Conservation (phyloP, 2,797 vertebrate species). For the Babyrousa celebensis region DNA sequence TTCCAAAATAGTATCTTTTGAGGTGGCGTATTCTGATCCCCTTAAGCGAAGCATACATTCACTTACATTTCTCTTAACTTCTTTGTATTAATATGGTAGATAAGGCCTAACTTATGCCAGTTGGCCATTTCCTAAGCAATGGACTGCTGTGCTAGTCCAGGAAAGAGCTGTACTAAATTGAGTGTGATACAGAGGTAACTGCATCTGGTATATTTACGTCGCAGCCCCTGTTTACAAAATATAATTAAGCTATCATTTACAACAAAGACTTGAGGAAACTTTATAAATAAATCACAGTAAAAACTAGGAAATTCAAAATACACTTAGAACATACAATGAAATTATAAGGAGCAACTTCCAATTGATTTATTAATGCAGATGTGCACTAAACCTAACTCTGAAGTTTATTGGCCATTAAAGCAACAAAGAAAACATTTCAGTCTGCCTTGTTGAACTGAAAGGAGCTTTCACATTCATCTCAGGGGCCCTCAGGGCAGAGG, state of each 20-base stretch:
- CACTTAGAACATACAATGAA: background rate
- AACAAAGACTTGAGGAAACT: conserved; percentile 11
- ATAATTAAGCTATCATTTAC: conserved; percentile 36
- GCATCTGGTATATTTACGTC: background rate
- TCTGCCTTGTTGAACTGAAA: background rate
- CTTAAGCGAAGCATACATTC: background rate
- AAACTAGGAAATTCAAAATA: background rate
- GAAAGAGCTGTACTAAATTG: background rate
- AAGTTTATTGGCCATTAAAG: conserved; percentile 8
- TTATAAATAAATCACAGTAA: conserved; percentile 13
- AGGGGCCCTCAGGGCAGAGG: too few species aligned
- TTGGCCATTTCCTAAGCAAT: background rate
- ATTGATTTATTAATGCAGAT: background rate
- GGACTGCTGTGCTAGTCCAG: background rate
- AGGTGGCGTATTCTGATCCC: background rate
- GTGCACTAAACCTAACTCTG: background rate
- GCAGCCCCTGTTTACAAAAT: background rate
- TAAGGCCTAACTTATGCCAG: background rate
- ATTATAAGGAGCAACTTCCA: conserved; percentile 43
- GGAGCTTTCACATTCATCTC: background rate
- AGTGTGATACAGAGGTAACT: background rate
- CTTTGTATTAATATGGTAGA: background rate
- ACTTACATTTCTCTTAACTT: background rate
- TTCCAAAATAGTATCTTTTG: background rate
- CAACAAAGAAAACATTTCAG: background rate